These are phyloP conservation scores for Chaenocephalus aceratus DNA, from an alignment of 2,113 vertebrate species.

Conservation along the genomic window DNA sequence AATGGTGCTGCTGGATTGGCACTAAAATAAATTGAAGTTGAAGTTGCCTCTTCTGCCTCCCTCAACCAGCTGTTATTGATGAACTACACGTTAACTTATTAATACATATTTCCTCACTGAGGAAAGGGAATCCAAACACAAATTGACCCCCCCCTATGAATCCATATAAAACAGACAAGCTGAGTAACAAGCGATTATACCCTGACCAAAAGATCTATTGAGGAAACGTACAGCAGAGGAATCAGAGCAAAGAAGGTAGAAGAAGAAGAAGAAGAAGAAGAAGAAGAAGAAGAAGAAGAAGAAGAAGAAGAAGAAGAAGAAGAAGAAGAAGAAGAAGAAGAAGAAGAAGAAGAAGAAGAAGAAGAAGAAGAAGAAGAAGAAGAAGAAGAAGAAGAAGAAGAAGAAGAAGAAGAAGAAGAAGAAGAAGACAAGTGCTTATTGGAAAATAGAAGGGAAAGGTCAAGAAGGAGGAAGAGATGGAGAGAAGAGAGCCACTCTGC, in stretches of 20 bases:
- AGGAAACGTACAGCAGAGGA: slow-evolving; percentile 40
- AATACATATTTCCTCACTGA: not conserved
- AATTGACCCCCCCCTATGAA: not conserved
- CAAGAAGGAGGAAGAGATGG: slow-evolving; percentile 29
- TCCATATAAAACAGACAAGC: slow-evolving; percentile 3
- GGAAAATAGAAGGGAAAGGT: slow-evolving; percentile 46
- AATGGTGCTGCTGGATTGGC: not conserved
- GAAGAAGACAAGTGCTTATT: slow-evolving; percentile 47
- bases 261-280: not conserved
- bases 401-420: not conserved
- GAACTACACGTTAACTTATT: slow-evolving; percentile 2
- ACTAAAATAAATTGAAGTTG: slow-evolving; percentile 10
- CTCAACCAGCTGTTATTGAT: not conserved
- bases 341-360: not conserved
- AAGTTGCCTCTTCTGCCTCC: slow-evolving; percentile 13
- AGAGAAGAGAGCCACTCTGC: slow-evolving; percentile 27
- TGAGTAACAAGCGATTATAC: not conserved
- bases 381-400: too few relatives aligned
- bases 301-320: not conserved
- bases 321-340: too few relatives aligned
- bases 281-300: not conserved
- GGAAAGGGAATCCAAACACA: not conserved
- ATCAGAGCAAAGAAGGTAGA: not conserved
- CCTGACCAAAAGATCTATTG: slow-evolving; percentile 35
- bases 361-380: not conserved